A percentile compares a stretch with the other conserved stretches of the same genome.
phyloP scores from a whole-genome alignment of 2,113 vertebrate genomes.

The Hirundichthys speculiger region DNA sequence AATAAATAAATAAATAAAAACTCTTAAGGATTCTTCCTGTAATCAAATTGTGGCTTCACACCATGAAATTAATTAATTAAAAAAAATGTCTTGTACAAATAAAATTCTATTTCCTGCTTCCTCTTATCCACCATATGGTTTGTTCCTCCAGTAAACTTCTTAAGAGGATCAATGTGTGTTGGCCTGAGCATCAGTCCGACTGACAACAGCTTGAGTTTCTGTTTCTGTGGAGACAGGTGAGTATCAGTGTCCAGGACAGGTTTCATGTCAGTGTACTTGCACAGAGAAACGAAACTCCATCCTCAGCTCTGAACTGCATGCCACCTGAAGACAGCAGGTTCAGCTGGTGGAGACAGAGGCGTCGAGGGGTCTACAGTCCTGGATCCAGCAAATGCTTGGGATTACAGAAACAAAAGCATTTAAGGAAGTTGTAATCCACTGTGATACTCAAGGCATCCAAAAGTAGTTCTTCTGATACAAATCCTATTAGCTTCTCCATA shows the following conservation, averaged over 20 bases:
- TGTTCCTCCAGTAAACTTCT: neutral
- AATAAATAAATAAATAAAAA: too few relatives aligned
- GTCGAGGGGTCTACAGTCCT: neutral
- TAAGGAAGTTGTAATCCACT: neutral
- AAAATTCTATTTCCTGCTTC: too few relatives aligned
- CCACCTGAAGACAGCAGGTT: neutral
- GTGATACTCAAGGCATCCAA: neutral
- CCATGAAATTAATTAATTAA: too few relatives aligned
- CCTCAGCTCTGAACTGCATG: conserved; percentile 4
- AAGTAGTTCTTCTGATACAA: conserved; percentile 3
- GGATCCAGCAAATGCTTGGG: too few relatives aligned
- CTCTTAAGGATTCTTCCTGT: too few relatives aligned
- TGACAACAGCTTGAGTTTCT: conserved; percentile 25
- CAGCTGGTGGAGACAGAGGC: neutral
- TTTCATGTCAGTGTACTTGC: conserved; percentile 31
- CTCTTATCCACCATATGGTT: neutral
- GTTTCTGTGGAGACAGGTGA: conserved; percentile 41
- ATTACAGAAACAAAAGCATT: too few relatives aligned
- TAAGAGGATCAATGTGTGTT: neutral
- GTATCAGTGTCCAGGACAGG: conserved; percentile 34
- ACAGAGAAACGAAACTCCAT: conserved; percentile 31
- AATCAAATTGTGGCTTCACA: too few relatives aligned
- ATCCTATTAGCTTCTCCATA: conserved; percentile 9
- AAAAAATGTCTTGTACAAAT: too few relatives aligned
- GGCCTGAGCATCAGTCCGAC: conserved; percentile 9